phyloP scores from a whole-genome alignment of 1,140 invertebrate genomes.

The Eueides isabella region DNA sequence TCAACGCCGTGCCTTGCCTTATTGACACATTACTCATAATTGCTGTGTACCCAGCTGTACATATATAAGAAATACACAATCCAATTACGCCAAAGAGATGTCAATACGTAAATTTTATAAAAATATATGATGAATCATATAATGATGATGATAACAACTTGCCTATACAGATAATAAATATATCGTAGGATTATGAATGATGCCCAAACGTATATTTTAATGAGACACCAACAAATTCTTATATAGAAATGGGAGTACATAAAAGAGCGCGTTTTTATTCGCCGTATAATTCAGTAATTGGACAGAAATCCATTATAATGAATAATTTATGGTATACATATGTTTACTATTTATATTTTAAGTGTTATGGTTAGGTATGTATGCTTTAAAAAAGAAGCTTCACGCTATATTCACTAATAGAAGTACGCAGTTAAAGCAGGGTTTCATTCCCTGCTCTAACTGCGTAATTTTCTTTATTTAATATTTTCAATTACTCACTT shows the following conservation, averaged over 20 bases:
- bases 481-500: too few species aligned
- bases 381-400: too few species aligned
- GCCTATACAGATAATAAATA: conserved; percentile 6
- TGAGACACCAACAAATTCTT: conserved; percentile 10
- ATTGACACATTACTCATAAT: too few species aligned
- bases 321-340: not conserved
- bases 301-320: not conserved
- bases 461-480: too few species aligned
- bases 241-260: not conserved
- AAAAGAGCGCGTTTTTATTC: not conserved
- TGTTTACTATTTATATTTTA: not conserved
- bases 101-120: not conserved
- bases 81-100: not conserved
- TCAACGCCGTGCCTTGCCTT: too few species aligned
- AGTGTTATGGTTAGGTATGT: too few species aligned
- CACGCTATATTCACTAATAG: too few species aligned
- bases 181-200: conserved; percentile 12
- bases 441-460: too few species aligned
- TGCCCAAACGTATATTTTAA: conserved; percentile 17
- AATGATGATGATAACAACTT: not conserved
- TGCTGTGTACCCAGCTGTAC: too few species aligned
- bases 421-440: too few species aligned
- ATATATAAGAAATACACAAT: not conserved
- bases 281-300: conserved; percentile 12
- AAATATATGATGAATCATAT: not conserved